Conservation (phyloP, 2,888 invertebrate species). For the Exephanes ischioxanthus region DNA sequence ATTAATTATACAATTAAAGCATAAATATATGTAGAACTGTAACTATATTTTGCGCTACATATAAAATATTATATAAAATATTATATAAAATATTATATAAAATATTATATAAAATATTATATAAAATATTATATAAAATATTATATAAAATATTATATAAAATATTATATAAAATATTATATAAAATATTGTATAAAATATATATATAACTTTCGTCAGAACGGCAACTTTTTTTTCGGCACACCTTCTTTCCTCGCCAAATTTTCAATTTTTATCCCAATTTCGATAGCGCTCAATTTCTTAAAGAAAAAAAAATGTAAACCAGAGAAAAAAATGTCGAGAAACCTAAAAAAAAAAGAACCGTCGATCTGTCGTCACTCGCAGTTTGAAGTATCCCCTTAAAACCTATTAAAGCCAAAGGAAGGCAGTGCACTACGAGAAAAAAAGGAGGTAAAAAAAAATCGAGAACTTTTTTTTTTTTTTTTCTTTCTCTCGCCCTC, state of each 20-base stretch:
- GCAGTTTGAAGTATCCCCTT: neutral
- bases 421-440: constrained; percentile 1
- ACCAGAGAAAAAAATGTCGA: neutral
- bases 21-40: too few species aligned
- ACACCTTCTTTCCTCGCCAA: neutral
- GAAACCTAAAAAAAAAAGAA: neutral
- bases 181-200: too few species aligned
- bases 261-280: too few species aligned
- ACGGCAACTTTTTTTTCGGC: neutral
- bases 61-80: too few species aligned
- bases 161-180: too few species aligned
- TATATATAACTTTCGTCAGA: neutral
- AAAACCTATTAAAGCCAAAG: constrained; percentile 31
- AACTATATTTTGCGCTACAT: too few species aligned
- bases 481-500: neutral
- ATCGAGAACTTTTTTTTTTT: constrained; percentile 26
- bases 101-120: too few species aligned
- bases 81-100: too few species aligned
- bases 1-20: too few species aligned
- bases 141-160: too few species aligned
- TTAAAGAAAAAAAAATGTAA: neutral
- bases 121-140: too few species aligned
- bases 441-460: neutral
- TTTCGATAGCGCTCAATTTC: too few species aligned
- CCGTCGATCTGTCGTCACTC: constrained; percentile 1